Evolutionary conservation across 1,140 invertebrate genomes (phyloP).

Genomic region (Melanaphis sacchari): DNA sequence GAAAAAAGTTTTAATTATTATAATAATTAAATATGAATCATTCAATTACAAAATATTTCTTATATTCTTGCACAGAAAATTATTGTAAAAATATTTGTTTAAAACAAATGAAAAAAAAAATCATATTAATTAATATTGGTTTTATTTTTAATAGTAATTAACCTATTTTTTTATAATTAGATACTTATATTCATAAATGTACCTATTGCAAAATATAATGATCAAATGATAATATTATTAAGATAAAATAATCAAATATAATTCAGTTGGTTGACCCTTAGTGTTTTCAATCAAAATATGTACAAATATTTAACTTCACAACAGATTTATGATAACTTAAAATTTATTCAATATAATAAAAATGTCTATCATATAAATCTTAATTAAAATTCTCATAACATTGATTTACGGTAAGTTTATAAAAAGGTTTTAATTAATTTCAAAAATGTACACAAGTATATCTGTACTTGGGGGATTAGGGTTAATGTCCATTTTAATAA

Average conservation of each 20-base stretch:
- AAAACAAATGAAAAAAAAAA: neutral
- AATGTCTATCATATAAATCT: neutral
- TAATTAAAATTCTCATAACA: neutral
- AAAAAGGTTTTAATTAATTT: constrained; percentile 7
- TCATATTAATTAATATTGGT: neutral
- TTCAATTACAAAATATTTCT: neutral
- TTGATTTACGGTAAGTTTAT: neutral
- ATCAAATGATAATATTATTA: neutral
- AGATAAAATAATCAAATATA: neutral
- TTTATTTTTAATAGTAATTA: neutral
- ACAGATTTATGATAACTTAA: neutral
- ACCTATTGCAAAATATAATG: neutral
- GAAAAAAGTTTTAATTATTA: neutral
- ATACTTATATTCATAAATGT: neutral
- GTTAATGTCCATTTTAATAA: neutral
- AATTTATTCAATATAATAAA: neutral
- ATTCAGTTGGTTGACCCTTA: neutral
- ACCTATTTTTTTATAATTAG: constrained; percentile 15
- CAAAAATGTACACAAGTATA: neutral
- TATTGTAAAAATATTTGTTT: neutral
- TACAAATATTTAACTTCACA: neutral
- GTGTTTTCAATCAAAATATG: neutral
- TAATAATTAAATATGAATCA: neutral
- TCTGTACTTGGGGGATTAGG: neutral
- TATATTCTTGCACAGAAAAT: neutral